Conservation (phyloP, 2,113 vertebrate species). For the Mormyrus lacerda region DNA sequence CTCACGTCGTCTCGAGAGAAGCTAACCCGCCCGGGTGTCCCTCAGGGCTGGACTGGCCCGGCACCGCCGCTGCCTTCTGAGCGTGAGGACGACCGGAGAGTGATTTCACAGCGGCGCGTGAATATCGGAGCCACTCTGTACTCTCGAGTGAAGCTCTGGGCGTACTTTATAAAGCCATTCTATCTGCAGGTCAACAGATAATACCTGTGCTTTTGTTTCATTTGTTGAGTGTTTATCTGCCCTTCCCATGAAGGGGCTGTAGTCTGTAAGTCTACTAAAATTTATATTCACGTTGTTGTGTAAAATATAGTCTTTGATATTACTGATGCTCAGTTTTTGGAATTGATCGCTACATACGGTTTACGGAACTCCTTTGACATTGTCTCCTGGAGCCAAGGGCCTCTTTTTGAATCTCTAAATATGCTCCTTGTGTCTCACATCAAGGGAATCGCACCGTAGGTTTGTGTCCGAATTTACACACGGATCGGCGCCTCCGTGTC, state of each 20-base stretch:
- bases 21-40: neutral
- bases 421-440: neutral
- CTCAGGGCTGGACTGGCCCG: neutral
- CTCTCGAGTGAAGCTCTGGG: neutral
- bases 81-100: neutral
- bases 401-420: neutral
- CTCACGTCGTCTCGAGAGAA: neutral
- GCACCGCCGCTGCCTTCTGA: neutral
- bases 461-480: neutral
- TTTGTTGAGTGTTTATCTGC: neutral
- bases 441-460: neutral
- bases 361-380: neutral
- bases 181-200: neutral
- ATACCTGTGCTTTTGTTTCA: neutral
- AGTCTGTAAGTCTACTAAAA: neutral
- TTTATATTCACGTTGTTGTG: neutral
- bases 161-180: neutral
- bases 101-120: neutral
- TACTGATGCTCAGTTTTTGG: neutral
- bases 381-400: neutral
- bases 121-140: neutral
- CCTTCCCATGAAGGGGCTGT: neutral
- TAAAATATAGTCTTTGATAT: constrained; percentile 1
- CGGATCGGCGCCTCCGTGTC: neutral
- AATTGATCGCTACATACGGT: neutral